Evolutionary conservation across 1,140 invertebrate genomes (phyloP).

Genomic region (Helicoverpa armigera): DNA sequence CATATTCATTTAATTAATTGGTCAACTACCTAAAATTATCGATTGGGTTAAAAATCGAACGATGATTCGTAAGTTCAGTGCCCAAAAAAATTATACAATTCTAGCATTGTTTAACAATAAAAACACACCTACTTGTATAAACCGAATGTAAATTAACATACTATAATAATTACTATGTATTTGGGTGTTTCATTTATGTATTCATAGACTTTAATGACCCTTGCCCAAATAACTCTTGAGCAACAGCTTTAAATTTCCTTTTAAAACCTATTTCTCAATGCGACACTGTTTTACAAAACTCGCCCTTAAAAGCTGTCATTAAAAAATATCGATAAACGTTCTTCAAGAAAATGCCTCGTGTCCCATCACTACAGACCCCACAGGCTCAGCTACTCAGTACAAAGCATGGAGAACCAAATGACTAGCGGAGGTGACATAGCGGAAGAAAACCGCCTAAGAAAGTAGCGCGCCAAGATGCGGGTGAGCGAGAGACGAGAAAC

Average conservation of each 20-base stretch:
- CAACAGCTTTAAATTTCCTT: neutral
- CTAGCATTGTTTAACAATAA: neutral
- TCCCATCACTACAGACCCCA: conserved; percentile 8
- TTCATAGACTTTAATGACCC: neutral
- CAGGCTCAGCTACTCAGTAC: neutral
- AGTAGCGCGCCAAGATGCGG: too few species aligned
- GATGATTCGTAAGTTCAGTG: conserved; percentile 34
- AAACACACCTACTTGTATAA: conserved; percentile 5
- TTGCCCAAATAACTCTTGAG: neutral
- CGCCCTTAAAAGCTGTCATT: neutral
- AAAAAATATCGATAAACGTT: neutral
- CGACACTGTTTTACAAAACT: neutral
- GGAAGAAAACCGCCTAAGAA: too few species aligned
- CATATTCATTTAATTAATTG: conserved; percentile 1
- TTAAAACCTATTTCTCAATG: neutral
- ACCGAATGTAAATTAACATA: conserved; percentile 1
- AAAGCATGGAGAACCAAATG: neutral
- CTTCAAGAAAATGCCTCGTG: neutral
- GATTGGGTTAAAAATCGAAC: conserved; percentile 18
- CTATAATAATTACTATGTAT: neutral
- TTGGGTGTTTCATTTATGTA: neutral
- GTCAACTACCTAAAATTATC: conserved; percentile 4
- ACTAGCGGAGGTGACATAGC: too few species aligned
- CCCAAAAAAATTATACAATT: conserved; percentile 1
- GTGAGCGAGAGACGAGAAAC: too few species aligned